phyloP scores from a whole-genome alignment of 2,888 invertebrate genomes.

The Lathronympha strigana region DNA sequence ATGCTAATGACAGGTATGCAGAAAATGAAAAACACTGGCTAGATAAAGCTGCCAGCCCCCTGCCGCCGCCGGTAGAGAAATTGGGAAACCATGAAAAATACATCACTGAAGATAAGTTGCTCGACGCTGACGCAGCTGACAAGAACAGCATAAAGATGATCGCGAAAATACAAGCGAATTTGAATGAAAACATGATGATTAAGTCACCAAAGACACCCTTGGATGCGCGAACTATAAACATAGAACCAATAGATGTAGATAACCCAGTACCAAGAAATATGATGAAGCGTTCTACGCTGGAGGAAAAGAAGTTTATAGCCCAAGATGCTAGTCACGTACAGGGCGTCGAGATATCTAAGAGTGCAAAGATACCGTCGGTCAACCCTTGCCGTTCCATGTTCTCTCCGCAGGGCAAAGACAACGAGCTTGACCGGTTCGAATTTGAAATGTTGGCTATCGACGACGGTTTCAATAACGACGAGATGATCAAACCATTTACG shows the following conservation, averaged over 20 bases:
- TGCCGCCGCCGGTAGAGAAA: slow-evolving; percentile 71
- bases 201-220: slow-evolving; percentile 80
- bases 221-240: slow-evolving; percentile 73
- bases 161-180: slow-evolving; percentile 78
- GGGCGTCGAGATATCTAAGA: slow-evolving; percentile 77
- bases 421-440: slow-evolving; percentile 83
- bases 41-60: slow-evolving; percentile 71
- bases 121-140: slow-evolving; percentile 73
- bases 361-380: slow-evolving; percentile 77
- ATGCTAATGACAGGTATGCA: slow-evolving; percentile 55
- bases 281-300: slow-evolving; percentile 65
- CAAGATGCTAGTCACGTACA: slow-evolving; percentile 76
- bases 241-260: slow-evolving; percentile 70
- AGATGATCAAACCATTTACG: slow-evolving; percentile 86
- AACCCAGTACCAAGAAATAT: slow-evolving; percentile 60
- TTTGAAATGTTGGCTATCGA: slow-evolving; percentile 86
- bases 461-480: slow-evolving; percentile 87
- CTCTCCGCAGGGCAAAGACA: slow-evolving; percentile 87
- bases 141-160: slow-evolving; percentile 78
- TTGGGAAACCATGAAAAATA: slow-evolving; percentile 75
- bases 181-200: slow-evolving; percentile 80
- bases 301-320: slow-evolving; percentile 73
- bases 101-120: slow-evolving; percentile 76
- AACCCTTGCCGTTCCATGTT: slow-evolving; percentile 86
- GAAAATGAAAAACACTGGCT: slow-evolving; percentile 73